Percentiles rank a stretch among this genome's conserved stretches.
Conservation (phyloP, 2,797 vertebrate genomes). For the Huso huso region DNA sequence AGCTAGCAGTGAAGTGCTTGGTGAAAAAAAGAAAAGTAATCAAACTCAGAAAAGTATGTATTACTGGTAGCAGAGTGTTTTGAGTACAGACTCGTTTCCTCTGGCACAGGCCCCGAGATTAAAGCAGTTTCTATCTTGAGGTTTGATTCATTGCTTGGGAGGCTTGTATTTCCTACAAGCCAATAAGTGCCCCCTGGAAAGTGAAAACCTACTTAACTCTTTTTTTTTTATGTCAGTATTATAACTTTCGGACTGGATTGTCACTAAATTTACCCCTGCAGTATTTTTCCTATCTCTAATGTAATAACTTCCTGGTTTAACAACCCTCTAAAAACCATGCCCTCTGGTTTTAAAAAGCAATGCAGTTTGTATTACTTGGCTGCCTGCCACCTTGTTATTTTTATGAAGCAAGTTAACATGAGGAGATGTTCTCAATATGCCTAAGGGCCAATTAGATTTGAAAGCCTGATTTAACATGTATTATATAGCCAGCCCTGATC, state of each 20-base stretch:
- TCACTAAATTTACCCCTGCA: not conserved
- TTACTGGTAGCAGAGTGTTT: slow-evolving; percentile 43
- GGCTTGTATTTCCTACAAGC: slow-evolving; percentile 35
- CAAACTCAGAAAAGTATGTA: slow-evolving; percentile 34
- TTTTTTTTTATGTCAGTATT: slow-evolving; percentile 16
- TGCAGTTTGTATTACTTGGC: not conserved
- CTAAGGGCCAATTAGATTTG: not conserved
- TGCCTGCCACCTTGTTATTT: not conserved
- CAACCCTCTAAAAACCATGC: not conserved
- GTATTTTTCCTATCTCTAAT: not conserved
- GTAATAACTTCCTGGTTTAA: not conserved
- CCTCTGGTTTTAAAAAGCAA: not conserved
- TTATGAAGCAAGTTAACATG: not conserved
- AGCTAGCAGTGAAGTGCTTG: too few species aligned
- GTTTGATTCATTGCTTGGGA: slow-evolving; percentile 44
- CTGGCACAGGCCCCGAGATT: slow-evolving; percentile 35
- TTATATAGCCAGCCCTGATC: not conserved
- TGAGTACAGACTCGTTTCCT: slow-evolving; percentile 52
- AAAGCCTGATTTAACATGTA: not conserved
- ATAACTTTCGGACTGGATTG: not conserved
- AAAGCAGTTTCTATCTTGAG: slow-evolving; percentile 32
- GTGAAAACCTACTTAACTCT: slow-evolving; percentile 27
- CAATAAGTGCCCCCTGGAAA: slow-evolving; percentile 28
- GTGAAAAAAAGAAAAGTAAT: slow-evolving; percentile 7
- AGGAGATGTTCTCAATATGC: not conserved